Evolutionary conservation across 2,797 vertebrate genomes (phyloP).

Genomic region (Tachyglossus aculeatus): DNA sequence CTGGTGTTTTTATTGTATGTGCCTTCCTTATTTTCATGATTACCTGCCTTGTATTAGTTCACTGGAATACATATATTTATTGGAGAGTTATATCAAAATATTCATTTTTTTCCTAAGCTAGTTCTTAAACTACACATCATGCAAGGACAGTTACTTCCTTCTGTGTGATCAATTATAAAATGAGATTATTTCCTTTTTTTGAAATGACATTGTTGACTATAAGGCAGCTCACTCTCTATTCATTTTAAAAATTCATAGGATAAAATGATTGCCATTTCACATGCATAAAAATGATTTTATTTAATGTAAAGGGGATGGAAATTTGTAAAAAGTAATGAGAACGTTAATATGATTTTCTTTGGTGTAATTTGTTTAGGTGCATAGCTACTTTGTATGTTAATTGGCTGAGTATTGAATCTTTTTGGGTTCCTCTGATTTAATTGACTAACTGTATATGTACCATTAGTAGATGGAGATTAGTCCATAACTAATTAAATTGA

Average conservation of each 20-base stretch:
- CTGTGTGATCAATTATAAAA: constrained; percentile 65
- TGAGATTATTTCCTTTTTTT: constrained; percentile 30
- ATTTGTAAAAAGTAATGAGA: background rate
- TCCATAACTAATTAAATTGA: constrained; percentile 26
- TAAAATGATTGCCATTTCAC: background rate
- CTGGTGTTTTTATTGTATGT: background rate
- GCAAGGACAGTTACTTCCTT: constrained; percentile 46
- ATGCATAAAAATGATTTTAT: constrained; percentile 19
- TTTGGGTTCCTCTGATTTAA: background rate
- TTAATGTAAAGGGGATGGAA: constrained; percentile 28
- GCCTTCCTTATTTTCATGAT: background rate
- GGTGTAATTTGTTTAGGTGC: background rate
- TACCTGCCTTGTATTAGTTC: constrained; percentile 3
- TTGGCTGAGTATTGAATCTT: no score
- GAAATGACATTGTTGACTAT: constrained; percentile 12
- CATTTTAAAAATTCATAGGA: background rate
- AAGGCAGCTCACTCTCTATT: constrained; percentile 41
- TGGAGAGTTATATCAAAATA: constrained; percentile 32
- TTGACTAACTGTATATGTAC: constrained; percentile 6
- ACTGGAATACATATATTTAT: constrained; percentile 51
- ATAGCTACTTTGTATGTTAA: background rate
- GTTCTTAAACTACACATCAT: constrained; percentile 39
- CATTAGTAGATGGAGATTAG: constrained; percentile 11
- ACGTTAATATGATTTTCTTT: constrained; percentile 24
- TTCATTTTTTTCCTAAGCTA: constrained; percentile 42